A percentile compares a stretch with the other conserved stretches of the same genome.
phyloP scores from a whole-genome alignment of 2,113 vertebrate species.

The Seriola dumerili region DNA sequence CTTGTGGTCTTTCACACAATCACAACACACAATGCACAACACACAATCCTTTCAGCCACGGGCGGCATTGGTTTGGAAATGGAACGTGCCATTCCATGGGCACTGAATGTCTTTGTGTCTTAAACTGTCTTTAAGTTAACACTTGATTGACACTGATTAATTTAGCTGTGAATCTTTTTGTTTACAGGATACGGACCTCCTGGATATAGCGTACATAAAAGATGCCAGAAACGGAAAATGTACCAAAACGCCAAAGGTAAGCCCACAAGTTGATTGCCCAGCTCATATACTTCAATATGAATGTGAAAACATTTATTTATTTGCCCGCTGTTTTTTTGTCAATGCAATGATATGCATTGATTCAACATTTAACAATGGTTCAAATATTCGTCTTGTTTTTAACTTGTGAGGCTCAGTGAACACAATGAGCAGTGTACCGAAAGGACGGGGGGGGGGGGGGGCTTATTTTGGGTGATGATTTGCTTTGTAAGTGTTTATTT shows the following conservation, averaged over 20 bases:
- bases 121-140: conserved; percentile 16
- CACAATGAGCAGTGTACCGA: background rate
- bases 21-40: background rate
- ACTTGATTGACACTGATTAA: conserved; percentile 20
- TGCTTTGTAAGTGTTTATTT: conserved; percentile 40
- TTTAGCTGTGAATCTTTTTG: conserved; percentile 7
- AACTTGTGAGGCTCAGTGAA: conserved; percentile 11
- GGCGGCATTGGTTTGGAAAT: conserved; percentile 28
- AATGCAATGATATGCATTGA: background rate
- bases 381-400: background rate
- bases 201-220: conserved; percentile 86
- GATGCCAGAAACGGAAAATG: conserved; percentile 86
- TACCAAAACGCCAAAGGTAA: conserved; percentile 86
- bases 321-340: background rate
- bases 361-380: background rate
- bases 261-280: background rate
- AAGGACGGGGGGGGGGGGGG: background rate
- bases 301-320: conserved; percentile 1
- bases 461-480: conserved; percentile 18
- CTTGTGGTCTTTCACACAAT: conserved; percentile 3
- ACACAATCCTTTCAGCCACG: conserved; percentile 1
- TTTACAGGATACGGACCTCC: conserved; percentile 84
- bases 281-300: background rate
- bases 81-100: background rate
- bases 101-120: conserved; percentile 19